Evolutionary conservation across 1,140 invertebrate genomes (phyloP), one percentile per base, ranked within the genome.

Genomic region (Drosophila teissieri): DNA sequence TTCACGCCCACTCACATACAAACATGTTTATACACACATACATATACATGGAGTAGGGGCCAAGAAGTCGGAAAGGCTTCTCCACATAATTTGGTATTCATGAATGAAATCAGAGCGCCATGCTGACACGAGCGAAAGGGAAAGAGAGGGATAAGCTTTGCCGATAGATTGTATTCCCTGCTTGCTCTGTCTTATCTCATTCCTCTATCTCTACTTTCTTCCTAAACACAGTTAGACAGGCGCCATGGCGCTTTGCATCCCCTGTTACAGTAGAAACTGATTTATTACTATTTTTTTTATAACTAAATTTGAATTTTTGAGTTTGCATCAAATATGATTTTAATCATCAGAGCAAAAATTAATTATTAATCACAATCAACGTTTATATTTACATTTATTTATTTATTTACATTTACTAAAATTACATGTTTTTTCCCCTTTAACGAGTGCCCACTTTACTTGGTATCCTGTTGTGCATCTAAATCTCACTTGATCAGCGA

Each of bases 81-180:
- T 48, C 24, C 14, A 14, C 36, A 40, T 55, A 78, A 61, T 69
- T 65, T 86, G 82, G 69, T 80, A 80, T 85, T 84, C 81, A 84
- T 84, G 80, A 84, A 84, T 84, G 80, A 73, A 83, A 79, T 39
- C 69, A 74, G 46, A 60, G 75, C 42, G 42, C 52, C 42, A 44
- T 49, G 39, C n/a, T 12, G 17, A 2, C 48, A 40, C 4, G n/a
- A 46, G 36, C 42, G 17, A 8, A n/a, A 60, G 24, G 31, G 31
- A n/a, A n/a, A 40, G 48, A 40, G n/a, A 27, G 44, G 56, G 6
- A 15, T 45, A 31, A 57, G 44, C 42, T 40, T 24, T 10, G 14
- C 15, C 12, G 17, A 46, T 68, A 70, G 49, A 68, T 67, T 42
- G 17, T 57, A 19, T 7, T 22, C 19, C 19, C 5, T 11, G 49